These are phyloP conservation scores for Clitarchus hookeri DNA, from an alignment of 2,888 invertebrate genomes.

Conservation along the genomic window DNA sequence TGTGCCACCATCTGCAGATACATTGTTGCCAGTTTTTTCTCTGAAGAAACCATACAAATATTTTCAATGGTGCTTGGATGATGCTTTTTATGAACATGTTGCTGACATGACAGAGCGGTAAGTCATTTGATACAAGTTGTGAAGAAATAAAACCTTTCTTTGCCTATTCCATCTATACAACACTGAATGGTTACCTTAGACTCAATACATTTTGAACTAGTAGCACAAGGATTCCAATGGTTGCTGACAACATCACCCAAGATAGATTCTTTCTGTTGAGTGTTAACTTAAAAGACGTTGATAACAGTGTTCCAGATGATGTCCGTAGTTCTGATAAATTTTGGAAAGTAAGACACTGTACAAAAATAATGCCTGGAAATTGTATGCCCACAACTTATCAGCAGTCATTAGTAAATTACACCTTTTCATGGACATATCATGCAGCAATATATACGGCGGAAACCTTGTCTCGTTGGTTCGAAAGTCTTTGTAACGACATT, in stretches of 20 bases:
- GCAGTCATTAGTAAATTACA: slow-evolving; percentile 35
- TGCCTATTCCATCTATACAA: slow-evolving; percentile 12
- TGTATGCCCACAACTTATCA: slow-evolving; percentile 15
- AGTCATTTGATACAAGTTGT: slow-evolving; percentile 18
- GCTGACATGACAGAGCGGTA: not conserved
- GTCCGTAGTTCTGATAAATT: slow-evolving; percentile 25
- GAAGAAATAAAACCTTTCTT: slow-evolving; percentile 26
- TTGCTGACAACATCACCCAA: slow-evolving; percentile 24
- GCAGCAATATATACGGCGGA: slow-evolving; percentile 29
- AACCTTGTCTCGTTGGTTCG: slow-evolving; percentile 30
- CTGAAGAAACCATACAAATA: too few relatives aligned
- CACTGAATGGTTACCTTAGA: slow-evolving; percentile 24
- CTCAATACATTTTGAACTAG: slow-evolving; percentile 27
- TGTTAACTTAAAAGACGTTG: slow-evolving; percentile 32
- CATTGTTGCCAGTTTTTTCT: too few relatives aligned
- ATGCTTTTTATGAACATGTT: slow-evolving; percentile 21
- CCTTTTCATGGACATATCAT: slow-evolving; percentile 30
- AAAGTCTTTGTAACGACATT: slow-evolving; percentile 33
- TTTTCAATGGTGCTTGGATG: not conserved
- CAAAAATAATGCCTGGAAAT: slow-evolving; percentile 28
- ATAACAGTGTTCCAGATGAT: slow-evolving; percentile 28
- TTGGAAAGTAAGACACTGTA: slow-evolving; percentile 30
- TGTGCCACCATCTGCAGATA: too few relatives aligned
- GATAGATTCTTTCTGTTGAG: slow-evolving; percentile 21
- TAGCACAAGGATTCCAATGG: slow-evolving; percentile 22